Conservation (phyloP, 2,888 invertebrate species). For the Oscheius sp. region DNA sequence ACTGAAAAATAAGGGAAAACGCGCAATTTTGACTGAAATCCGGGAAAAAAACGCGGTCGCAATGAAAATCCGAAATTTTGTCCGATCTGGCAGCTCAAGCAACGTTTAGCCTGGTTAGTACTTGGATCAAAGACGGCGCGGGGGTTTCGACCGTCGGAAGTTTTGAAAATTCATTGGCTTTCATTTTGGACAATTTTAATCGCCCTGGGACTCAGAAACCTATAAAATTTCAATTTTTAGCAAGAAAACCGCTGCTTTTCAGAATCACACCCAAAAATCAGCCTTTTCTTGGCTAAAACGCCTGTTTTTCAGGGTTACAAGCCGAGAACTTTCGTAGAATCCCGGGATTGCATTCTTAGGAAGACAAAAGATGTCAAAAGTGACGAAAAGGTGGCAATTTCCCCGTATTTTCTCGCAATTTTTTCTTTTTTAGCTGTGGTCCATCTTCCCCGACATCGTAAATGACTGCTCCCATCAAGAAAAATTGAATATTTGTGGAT, state of each 20-base stretch:
- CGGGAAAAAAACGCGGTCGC: no score
- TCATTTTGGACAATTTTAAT: no score
- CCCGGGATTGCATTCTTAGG: conserved; percentile 6
- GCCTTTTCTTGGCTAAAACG: no score
- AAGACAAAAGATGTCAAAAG: conserved; percentile 5
- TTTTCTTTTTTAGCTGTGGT: conserved; percentile 37
- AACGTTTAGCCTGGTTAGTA: no score
- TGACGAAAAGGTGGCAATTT: conserved; percentile 1
- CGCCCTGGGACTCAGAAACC: no score
- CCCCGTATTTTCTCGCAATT: not conserved
- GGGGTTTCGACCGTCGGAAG: not conserved
- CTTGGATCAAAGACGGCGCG: no score
- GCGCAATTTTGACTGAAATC: no score
- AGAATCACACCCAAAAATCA: not conserved
- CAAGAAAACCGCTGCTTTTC: no score
- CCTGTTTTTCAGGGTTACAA: conserved; percentile 7
- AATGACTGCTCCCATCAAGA: conserved; percentile 46
- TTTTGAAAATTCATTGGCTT: not conserved
- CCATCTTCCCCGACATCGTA: conserved; percentile 46
- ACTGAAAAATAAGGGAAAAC: no score
- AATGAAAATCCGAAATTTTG: no score
- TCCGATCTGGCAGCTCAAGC: no score
- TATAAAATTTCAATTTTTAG: no score
- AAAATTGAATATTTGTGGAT: conserved; percentile 38
- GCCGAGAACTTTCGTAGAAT: conserved; percentile 22